Base-by-base conservation (phyloP, 2,113 vertebrate genomes). In the Coptodon rendalli region DNA sequence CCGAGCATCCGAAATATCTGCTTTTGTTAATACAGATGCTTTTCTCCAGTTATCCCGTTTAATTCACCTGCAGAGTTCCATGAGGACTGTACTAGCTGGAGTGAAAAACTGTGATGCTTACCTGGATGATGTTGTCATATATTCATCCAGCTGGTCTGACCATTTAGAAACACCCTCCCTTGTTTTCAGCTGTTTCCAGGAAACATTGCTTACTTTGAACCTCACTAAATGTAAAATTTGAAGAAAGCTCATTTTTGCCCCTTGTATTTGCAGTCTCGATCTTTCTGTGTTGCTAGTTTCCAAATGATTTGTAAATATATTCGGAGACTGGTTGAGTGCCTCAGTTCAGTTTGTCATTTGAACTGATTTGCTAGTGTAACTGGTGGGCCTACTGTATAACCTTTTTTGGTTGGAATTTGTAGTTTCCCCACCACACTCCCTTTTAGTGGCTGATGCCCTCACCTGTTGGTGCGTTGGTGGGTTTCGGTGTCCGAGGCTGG, bases 401-500 rank as follows among this genome's bases (percentile, higher is more conserved):
- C 31, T 3, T 4, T 19, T 31, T 61, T 63, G 29, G 0, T 17
- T 76, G 22, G 14, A 29, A 29, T 76, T 2, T 48, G 40, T 76
- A 29, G 40, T 76, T 66, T 63, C 59, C 17, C 17, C 31, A n/a
- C 17, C 9, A 63, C 17, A 36, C 59, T 63, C 17, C 59, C 59
- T 63, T 17, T 36, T 36, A 36, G 31, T n/a, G 31, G 59, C 31
- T n/a, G 31, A 63, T 63, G 59, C 59, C 9, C 17, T 3, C 31
- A 63, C 17, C 31, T 36, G 59, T n/a, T 17, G 2, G 31, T 36
- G 59, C 2, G 1, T 36, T 63, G 0, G 17, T n/a, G 31, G 59
- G 9, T 36, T 36, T 63, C 0, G 6, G 59, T 1, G 59, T n/a
- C 59, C 0, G 2, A 17, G 59, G 31, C 17, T 36, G 59, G 29